Percentiles rank a stretch among this genome's conserved stretches.
phyloP scores from a whole-genome alignment of 2,888 invertebrate species.

The Chloroclysta siterata region DNA sequence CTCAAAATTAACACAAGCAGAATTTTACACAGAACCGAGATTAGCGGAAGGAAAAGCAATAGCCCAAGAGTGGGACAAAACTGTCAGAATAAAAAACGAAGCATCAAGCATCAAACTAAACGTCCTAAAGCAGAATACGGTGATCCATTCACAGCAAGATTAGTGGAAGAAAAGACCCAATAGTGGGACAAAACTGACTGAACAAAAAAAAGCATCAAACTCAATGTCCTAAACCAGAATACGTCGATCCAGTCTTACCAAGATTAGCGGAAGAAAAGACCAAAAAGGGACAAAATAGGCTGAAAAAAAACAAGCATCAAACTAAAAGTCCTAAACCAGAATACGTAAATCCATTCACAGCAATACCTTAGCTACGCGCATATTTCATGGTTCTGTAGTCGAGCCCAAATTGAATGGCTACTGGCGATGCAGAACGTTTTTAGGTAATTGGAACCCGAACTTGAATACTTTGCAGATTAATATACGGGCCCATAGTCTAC shows the following conservation, averaged over 20 bases:
- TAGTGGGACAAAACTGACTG: too few relatives aligned
- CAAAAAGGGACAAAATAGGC: too few relatives aligned
- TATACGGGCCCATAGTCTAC: slow-evolving; percentile 27
- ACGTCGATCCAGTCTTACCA: background rate
- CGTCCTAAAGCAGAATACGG: background rate
- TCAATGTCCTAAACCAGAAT: background rate
- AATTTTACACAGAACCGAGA: too few relatives aligned
- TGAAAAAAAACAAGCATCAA: slow-evolving; percentile 2
- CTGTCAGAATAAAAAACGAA: too few relatives aligned
- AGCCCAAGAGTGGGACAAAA: too few relatives aligned
- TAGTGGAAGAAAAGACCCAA: too few relatives aligned
- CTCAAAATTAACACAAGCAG: too few relatives aligned
- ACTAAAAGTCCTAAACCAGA: slow-evolving; percentile 1
- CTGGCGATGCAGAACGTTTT: slow-evolving; percentile 51
- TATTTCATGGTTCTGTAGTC: slow-evolving; percentile 48
- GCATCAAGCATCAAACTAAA: slow-evolving; percentile 13
- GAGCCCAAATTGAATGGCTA: slow-evolving; percentile 59
- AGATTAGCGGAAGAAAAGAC: too few relatives aligned
- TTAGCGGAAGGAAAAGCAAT: too few relatives aligned
- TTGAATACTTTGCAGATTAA: slow-evolving; percentile 32
- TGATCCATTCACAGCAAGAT: too few relatives aligned
- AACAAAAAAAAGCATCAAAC: slow-evolving; percentile 7
- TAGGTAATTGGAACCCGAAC: slow-evolving; percentile 58
- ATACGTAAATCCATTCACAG: slow-evolving; percentile 1
- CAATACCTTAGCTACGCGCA: slow-evolving; percentile 32